A percentile compares a stretch with the other conserved stretches of the same genome.
phyloP scores from a whole-genome alignment of 2,113 vertebrate species.

The zebrafish (Danio rerio) region GRCz12tu NC_133184.1:14400001-14400500 shows the following conservation, averaged over 20 bases:
- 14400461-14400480: conserved; percentile 45
- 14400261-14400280: conserved; percentile 44
- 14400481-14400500: conserved; percentile 36
- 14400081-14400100: too few species aligned
- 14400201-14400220: conserved; percentile 33
- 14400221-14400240: conserved; percentile 32
- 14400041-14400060: too few species aligned
- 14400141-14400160: background rate
- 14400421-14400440: conserved; percentile 54
- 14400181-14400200: background rate
- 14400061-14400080: too few species aligned
- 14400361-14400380: conserved; percentile 50
- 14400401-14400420: conserved; percentile 57
- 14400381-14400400: conserved; percentile 43
- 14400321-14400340: conserved; percentile 52
- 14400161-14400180: background rate
- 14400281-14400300: conserved; percentile 54
- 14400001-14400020: too few species aligned
- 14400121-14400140: too few species aligned
- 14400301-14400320: conserved; percentile 42
- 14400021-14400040: too few species aligned
- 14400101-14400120: too few species aligned
- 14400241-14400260: conserved; percentile 16
- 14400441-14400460: conserved; percentile 53
- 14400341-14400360: conserved; percentile 52